phyloP scores from a whole-genome alignment of 2,113 vertebrate genomes.

The Bujurquina vittata region DNA sequence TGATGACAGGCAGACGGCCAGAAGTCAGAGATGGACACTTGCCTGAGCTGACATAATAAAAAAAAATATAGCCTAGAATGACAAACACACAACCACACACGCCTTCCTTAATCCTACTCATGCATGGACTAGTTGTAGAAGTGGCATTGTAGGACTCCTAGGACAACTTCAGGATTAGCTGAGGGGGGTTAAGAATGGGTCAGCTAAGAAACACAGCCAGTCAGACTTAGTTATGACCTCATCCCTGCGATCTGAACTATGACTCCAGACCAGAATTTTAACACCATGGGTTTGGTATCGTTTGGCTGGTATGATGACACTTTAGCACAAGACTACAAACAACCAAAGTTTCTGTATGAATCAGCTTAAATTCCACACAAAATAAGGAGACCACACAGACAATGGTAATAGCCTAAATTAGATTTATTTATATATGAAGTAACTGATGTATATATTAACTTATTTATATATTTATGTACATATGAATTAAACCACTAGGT shows the following conservation, averaged over 20 bases:
- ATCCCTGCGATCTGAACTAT: not conserved
- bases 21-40: conserved; percentile 1
- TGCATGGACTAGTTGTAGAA: not conserved
- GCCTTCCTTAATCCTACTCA: not conserved
- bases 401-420: too few species aligned
- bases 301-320: not conserved
- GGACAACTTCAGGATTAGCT: not conserved
- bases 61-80: conserved; percentile 6
- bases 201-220: not conserved
- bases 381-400: too few species aligned
- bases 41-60: conserved; percentile 27
- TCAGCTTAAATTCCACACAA: too few species aligned
- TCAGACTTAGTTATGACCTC: not conserved
- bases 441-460: too few species aligned
- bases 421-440: too few species aligned
- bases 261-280: not conserved
- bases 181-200: not conserved
- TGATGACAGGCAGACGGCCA: not conserved
- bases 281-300: not conserved
- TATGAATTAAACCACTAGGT: too few species aligned
- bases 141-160: not conserved
- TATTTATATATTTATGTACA: too few species aligned
- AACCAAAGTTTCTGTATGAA: too few species aligned
- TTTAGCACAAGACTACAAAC: not conserved
- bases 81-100: not conserved